Evolutionary conservation across 2,113 vertebrate species (phyloP).

Genomic region (Trochalopteron elliotii): DNA sequence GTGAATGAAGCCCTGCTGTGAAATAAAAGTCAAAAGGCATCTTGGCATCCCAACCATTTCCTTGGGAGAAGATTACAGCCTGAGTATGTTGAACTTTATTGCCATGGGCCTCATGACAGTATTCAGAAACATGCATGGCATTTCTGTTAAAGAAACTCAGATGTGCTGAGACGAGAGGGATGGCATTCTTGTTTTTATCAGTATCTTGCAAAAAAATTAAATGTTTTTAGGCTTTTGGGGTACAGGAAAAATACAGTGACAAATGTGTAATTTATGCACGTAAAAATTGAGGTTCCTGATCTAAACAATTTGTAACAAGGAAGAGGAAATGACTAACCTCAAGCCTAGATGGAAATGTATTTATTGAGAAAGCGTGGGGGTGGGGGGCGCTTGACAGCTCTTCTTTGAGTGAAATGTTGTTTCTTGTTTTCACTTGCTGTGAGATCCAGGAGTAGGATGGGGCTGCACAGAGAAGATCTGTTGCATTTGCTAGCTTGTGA

Average conservation of each 20-base stretch:
- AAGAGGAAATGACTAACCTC: conserved; percentile 13
- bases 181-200: conserved; percentile 75
- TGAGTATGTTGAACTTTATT: conserved; percentile 87
- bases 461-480: background rate
- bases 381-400: background rate
- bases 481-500: background rate
- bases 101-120: conserved; percentile 86
- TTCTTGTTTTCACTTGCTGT: background rate
- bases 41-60: conserved; percentile 98
- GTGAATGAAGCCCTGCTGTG: conserved; percentile 87
- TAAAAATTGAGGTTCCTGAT: background rate
- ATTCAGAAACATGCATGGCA: conserved; percentile 85
- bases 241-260: background rate
- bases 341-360: background rate
- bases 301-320: background rate
- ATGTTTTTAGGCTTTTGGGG: background rate
- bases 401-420: background rate
- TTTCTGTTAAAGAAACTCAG: conserved; percentile 86
- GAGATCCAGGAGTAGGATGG: background rate
- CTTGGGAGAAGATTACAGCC: conserved; percentile 91
- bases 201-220: conserved; percentile 41
- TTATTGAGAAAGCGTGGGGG: background rate
- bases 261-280: background rate
- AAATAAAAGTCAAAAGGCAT: conserved; percentile 85
- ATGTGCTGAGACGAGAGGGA: conserved; percentile 76